Percentiles rank a stretch among this genome's conserved stretches.
These are phyloP conservation scores for Xylota segnis DNA, from an alignment of 2,888 invertebrate genomes.

Conservation along the genomic window DNA sequence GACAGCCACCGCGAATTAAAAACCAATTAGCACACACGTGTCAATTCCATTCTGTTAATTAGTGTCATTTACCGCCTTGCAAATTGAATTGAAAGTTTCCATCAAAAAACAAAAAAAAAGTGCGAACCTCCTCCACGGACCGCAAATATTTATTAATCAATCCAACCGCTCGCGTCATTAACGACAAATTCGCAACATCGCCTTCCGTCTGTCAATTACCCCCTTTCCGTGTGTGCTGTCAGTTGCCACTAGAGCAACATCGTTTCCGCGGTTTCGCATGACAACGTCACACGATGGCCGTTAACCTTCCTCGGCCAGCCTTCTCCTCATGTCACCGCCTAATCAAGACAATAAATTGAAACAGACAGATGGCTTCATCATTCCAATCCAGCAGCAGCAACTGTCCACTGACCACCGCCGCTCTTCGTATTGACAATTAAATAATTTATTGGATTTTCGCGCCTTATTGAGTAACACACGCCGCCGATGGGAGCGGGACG, in stretches of 20 bases:
- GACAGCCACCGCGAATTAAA: not conserved
- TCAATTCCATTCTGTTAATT: constrained; percentile 22
- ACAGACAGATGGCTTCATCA: constrained; percentile 51
- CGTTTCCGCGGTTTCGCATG: constrained; percentile 47
- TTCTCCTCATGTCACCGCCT: constrained; percentile 10
- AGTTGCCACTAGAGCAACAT: not conserved
- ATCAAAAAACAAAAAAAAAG: not conserved
- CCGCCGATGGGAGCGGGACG: not conserved
- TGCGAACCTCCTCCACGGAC: not conserved
- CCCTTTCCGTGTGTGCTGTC: not conserved
- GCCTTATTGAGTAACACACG: constrained; percentile 44
- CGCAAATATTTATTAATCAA: constrained; percentile 30
- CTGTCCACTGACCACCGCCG: not conserved
- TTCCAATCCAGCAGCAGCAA: constrained; percentile 1
- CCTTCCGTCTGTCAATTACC: constrained; percentile 45
- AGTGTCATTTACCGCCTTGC: constrained; percentile 24
- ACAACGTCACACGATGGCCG: constrained; percentile 26
- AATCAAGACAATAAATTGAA: constrained; percentile 50
- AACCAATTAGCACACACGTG: constrained; percentile 25
- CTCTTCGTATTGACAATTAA: constrained; percentile 29
- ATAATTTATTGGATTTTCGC: constrained; percentile 35
- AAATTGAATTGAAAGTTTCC: not conserved
- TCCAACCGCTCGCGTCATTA: constrained; percentile 23
- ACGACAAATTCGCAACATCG: constrained; percentile 30
- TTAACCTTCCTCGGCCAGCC: constrained; percentile 43